These are phyloP conservation scores for Eupithecia abbreviata DNA, from an alignment of 2,888 invertebrate genomes.

Conservation along the genomic window DNA sequence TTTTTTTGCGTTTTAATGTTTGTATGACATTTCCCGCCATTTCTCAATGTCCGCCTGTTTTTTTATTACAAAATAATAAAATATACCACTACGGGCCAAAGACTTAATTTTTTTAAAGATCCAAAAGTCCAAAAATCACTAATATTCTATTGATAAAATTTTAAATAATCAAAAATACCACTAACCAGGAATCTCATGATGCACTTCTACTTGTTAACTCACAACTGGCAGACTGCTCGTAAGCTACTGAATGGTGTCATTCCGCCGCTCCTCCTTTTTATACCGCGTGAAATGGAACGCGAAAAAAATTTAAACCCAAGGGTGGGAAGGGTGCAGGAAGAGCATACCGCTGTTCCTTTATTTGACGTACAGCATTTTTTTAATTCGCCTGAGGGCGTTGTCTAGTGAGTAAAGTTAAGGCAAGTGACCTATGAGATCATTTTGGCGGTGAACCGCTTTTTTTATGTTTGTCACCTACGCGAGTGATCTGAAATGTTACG, in stretches of 20 bases:
- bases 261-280: conserved; percentile 71
- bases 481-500: conserved; percentile 18
- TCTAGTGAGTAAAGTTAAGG: conserved; percentile 24
- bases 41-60: too few species aligned
- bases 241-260: conserved; percentile 80
- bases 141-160: not conserved
- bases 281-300: conserved; percentile 71
- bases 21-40: too few species aligned
- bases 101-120: too few species aligned
- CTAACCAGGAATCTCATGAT: conserved; percentile 82
- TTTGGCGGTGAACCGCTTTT: conserved; percentile 41
- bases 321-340: conserved; percentile 80
- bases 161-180: conserved; percentile 12
- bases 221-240: conserved; percentile 72
- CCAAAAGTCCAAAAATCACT: not conserved
- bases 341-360: conserved; percentile 49
- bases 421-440: conserved; percentile 41
- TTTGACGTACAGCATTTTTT: conserved; percentile 45
- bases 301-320: conserved; percentile 78
- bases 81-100: too few species aligned
- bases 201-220: conserved; percentile 64
- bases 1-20: too few species aligned
- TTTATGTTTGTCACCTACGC: conserved; percentile 33
- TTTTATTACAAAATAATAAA: too few species aligned
- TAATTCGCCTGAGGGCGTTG: conserved; percentile 33